Evolutionary conservation across 2,113 vertebrate species (phyloP), one percentile per base, ranked within the genome.

Genomic region (Corythornis cristatus): DNA sequence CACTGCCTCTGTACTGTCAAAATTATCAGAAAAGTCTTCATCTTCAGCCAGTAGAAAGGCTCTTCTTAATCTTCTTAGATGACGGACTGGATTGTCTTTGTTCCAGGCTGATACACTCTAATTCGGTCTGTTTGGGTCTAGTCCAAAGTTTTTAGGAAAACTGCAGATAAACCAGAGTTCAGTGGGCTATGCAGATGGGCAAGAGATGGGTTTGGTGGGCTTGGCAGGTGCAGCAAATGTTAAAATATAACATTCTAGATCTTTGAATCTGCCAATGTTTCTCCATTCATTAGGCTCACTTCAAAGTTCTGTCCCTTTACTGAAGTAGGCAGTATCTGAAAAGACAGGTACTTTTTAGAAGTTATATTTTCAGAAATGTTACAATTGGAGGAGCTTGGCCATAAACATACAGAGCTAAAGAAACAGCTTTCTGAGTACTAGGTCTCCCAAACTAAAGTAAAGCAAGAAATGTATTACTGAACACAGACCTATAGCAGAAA

Each of bases 41-140:
- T 88, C 93, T 86, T 46, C 60, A 84, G 78, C 87, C 87, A 91
- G 76, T 79, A 88, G 56, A 95, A 85, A 91, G 76, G 45, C 80
- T 91, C 50, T 68, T 81, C 92, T 35, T 91, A 86, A 91, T 96
- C 82, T 79, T 90, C 67, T 88, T 37, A 67, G 60, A 89, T 84
- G 84, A 88, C 86, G 74, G 67, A 43, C 75, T 83, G 79, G 62
- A 66, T 90, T 89, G 84, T 72, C 82, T 93, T 92, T 48, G 31
- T 95, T 95, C 89, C 84, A 89, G 93, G 72, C 92, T 75, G 62
- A 83, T 89, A 64, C 76, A 77, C 83, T 92, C 89, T 81, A 83
- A 93, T 84, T 89, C 78, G 86, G 73, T 78, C 66, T 91, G 48
- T 54, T 54, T 92, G 71, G 51, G 84, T 78, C n/a, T 74, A 40